These are phyloP conservation scores for Apodemus sylvaticus DNA, from an alignment of 2,113 vertebrate species.

Conservation along the genomic window DNA sequence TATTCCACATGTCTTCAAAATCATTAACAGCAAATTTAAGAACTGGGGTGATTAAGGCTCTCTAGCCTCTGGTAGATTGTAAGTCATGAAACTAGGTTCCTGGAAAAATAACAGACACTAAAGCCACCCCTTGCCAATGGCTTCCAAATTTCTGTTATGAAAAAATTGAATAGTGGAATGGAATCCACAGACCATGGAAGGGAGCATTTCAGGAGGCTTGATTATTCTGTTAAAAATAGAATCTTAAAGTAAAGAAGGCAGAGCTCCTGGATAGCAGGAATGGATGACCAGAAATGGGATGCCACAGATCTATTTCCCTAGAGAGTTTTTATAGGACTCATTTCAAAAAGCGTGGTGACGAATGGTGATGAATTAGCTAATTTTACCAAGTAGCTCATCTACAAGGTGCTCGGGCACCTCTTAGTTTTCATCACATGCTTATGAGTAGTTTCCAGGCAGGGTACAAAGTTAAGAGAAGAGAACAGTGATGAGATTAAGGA, in stretches of 20 bases:
- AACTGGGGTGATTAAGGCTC: background rate
- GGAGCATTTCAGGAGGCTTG: background rate
- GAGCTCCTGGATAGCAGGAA: background rate
- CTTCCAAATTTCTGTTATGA: background rate
- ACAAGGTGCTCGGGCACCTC: background rate
- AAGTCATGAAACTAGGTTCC: background rate
- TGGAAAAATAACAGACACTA: background rate
- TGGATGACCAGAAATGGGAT: background rate
- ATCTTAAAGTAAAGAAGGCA: background rate
- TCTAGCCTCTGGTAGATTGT: background rate
- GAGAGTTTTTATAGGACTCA: background rate
- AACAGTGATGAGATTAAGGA: background rate
- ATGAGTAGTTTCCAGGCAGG: no score
- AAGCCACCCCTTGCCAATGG: background rate
- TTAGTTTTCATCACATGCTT: no score
- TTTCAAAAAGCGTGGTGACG: background rate
- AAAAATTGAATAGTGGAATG: background rate
- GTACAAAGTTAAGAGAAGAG: background rate
- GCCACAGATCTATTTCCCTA: background rate
- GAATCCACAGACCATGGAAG: background rate
- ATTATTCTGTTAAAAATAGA: background rate
- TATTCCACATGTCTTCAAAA: background rate
- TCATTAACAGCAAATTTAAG: background rate
- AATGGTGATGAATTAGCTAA: background rate
- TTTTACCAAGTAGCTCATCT: background rate